These are phyloP conservation scores for Sebastes iracundus DNA, from an alignment of 2,797 vertebrate species.

Conservation along the genomic window DNA sequence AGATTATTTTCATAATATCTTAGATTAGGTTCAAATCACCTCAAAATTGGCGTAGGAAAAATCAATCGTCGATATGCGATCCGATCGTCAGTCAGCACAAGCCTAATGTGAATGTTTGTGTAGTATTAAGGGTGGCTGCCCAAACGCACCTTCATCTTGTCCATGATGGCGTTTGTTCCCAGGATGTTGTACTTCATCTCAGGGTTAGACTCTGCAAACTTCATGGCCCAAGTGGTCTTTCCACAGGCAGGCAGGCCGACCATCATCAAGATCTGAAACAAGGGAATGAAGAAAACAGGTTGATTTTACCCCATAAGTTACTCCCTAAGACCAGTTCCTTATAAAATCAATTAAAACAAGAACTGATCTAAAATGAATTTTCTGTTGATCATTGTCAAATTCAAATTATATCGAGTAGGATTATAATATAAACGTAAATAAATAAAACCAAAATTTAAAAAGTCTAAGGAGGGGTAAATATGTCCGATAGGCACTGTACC, in stretches of 20 bases:
- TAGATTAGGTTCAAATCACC: neutral
- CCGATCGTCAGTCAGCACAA: neutral
- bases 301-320: neutral
- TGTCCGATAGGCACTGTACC: neutral
- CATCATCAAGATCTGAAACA: conserved; percentile 93
- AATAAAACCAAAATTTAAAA: no score
- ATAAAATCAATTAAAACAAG: neutral
- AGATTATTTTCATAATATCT: neutral
- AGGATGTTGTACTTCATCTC: conserved; percentile 94
- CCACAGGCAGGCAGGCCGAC: conserved; percentile 94
- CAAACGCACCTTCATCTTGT: conserved; percentile 92
- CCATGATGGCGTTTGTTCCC: conserved; percentile 97
- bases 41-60: no score
- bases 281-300: neutral
- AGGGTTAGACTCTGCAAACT: conserved; percentile 87
- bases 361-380: neutral
- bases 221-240: conserved; percentile 94
- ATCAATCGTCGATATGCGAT: no score
- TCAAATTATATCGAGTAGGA: no score
- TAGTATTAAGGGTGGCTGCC: fast-evolving
- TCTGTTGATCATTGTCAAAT: neutral
- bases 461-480: no score
- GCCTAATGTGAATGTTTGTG: neutral
- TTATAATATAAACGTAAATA: neutral
- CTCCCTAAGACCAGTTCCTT: neutral